A percentile compares a stretch with the other conserved stretches of the same genome.
Evolutionary conservation across 2,888 invertebrate genomes (phyloP).

Genomic region (Volucella bombylans): DNA sequence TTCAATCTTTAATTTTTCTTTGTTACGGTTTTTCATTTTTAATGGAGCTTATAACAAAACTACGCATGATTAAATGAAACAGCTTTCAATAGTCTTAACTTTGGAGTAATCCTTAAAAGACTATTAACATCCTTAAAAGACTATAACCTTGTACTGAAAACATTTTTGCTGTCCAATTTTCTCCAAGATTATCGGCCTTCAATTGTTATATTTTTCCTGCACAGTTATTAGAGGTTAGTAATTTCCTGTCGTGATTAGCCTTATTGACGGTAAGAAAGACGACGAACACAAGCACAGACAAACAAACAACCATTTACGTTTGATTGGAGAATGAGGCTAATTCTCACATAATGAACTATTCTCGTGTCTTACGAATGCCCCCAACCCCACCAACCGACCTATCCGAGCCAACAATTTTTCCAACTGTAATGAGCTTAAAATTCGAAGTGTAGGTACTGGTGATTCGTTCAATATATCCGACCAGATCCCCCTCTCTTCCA

Average conservation of each 20-base stretch:
- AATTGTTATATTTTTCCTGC: constrained; percentile 6
- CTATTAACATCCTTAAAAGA: no score
- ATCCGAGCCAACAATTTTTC: constrained; percentile 20
- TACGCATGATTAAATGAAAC: no score
- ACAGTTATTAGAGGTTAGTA: constrained; percentile 30
- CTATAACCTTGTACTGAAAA: no score
- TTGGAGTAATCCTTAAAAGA: no score
- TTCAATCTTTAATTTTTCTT: no score
- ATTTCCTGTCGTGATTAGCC: constrained; percentile 52
- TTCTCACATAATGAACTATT: constrained; percentile 71
- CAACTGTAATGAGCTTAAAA: constrained; percentile 69
- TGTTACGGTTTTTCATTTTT: no score
- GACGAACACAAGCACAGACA: constrained; percentile 3
- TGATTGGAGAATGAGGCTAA: constrained; percentile 44
- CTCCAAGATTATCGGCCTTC: background rate
- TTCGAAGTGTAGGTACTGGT: constrained; percentile 33
- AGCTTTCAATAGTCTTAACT: no score
- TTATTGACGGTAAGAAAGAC: constrained; percentile 2
- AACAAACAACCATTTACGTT: constrained; percentile 48
- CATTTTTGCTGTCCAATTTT: no score
- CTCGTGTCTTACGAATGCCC: constrained; percentile 48
- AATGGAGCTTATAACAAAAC: no score
- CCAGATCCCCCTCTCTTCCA: constrained; percentile 5
- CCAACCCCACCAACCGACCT: constrained; percentile 7
- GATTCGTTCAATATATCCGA: constrained; percentile 27